Percentiles rank a stretch among this genome's conserved stretches.
Evolutionary conservation across 2,888 invertebrate genomes (phyloP).

Genomic region (Mamestra brassicae): DNA sequence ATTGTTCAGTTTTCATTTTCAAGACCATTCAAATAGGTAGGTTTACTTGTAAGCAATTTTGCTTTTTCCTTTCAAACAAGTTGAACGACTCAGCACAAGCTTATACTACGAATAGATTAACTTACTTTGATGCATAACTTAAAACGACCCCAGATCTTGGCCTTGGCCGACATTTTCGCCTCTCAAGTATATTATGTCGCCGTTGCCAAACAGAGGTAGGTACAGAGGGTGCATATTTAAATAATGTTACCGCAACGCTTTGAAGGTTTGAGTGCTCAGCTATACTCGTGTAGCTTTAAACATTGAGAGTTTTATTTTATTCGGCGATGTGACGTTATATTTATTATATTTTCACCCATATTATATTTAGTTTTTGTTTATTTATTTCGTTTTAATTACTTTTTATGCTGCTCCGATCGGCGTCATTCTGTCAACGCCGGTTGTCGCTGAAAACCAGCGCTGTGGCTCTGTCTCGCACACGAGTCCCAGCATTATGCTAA

Average conservation of each 20-base stretch:
- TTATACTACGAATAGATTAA: background rate
- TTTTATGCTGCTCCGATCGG: too few relatives aligned
- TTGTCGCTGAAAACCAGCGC: too few relatives aligned
- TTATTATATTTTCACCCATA: too few relatives aligned
- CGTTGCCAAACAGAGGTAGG: slow-evolving; percentile 30
- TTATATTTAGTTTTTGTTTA: too few relatives aligned
- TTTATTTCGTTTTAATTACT: too few relatives aligned
- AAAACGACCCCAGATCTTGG: slow-evolving; percentile 16
- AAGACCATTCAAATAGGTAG: too few relatives aligned
- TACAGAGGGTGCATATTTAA: slow-evolving; percentile 48
- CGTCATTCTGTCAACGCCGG: too few relatives aligned
- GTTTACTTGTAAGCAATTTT: background rate
- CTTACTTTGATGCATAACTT: slow-evolving; percentile 39
- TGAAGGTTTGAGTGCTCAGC: slow-evolving; percentile 15
- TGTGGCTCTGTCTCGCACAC: too few relatives aligned
- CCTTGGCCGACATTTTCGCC: slow-evolving; percentile 42
- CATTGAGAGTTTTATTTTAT: background rate
- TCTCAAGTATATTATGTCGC: slow-evolving; percentile 15
- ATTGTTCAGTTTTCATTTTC: background rate
- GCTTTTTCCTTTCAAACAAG: background rate
- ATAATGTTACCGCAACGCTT: slow-evolving; percentile 35
- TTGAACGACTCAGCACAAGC: background rate
- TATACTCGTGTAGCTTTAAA: slow-evolving; percentile 8
- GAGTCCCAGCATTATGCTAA: too few relatives aligned
- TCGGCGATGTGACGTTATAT: background rate